Evolutionary conservation across 2,113 vertebrate genomes (phyloP).

Genomic region (Dasyurus viverrinus): DNA sequence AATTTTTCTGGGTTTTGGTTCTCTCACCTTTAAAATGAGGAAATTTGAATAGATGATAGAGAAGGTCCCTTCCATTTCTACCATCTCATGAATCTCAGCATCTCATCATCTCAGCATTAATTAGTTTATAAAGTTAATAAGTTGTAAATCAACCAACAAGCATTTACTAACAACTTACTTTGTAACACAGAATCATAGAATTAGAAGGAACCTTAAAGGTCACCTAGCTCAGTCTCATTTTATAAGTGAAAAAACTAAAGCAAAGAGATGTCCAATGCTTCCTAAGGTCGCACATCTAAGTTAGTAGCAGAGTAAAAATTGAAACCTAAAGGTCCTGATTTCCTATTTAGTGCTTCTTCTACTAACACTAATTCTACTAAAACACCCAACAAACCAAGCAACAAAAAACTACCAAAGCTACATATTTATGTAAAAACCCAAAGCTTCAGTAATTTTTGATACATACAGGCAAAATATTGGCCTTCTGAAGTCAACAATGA

Average conservation of each 20-base stretch:
- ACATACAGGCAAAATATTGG: neutral
- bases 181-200: neutral
- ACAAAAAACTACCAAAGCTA: neutral
- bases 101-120: too few relatives aligned
- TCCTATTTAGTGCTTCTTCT: neutral
- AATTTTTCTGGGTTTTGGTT: neutral
- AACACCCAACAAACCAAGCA: neutral
- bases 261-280: neutral
- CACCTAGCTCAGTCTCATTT: neutral
- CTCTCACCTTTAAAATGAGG: neutral
- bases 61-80: neutral
- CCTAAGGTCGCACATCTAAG: neutral
- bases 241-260: conserved; percentile 7
- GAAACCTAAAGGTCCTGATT: neutral
- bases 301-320: neutral
- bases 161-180: neutral
- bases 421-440: neutral
- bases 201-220: neutral
- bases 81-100: too few relatives aligned
- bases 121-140: neutral
- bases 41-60: neutral
- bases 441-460: neutral
- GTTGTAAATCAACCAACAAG: neutral
- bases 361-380: neutral
- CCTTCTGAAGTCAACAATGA: neutral